Percentiles rank a stretch among this genome's conserved stretches.
Evolutionary conservation across 2,113 vertebrate genomes (phyloP).

Genomic region (Excalfactoria chinensis): DNA sequence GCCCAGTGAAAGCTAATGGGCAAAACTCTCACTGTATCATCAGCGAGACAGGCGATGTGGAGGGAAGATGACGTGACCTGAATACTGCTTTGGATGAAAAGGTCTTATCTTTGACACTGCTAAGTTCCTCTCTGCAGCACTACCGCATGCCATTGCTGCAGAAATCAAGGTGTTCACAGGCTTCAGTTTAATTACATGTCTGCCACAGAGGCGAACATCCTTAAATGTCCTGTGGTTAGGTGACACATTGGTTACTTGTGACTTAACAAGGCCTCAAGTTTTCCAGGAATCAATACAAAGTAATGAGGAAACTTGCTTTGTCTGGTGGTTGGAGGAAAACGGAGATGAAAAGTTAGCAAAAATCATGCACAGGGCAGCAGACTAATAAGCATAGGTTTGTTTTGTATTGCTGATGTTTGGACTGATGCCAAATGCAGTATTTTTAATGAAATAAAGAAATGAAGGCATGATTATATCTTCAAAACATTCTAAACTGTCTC

Average conservation of each 20-base stretch:
- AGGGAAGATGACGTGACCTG: neutral
- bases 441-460: neutral
- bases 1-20: neutral
- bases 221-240: neutral
- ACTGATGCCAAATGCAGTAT: neutral
- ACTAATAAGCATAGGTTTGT: neutral
- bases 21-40: neutral
- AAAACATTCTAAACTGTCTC: neutral
- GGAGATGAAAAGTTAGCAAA: neutral
- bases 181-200: constrained; percentile 5
- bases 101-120: neutral
- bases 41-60: neutral
- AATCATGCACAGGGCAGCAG: neutral
- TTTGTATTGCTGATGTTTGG: neutral
- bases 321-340: neutral
- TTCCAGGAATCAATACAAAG: neutral
- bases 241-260: neutral
- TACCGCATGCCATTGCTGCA: rapidly evolving
- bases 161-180: neutral
- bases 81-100: neutral
- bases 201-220: neutral
- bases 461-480: neutral
- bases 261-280: neutral
- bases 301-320: neutral
- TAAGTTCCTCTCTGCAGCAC: neutral